A percentile compares a stretch with the other conserved stretches of the same genome.
Conservation (phyloP, 1,140 invertebrate species). For the Macrosteles quadrilineatus region DNA sequence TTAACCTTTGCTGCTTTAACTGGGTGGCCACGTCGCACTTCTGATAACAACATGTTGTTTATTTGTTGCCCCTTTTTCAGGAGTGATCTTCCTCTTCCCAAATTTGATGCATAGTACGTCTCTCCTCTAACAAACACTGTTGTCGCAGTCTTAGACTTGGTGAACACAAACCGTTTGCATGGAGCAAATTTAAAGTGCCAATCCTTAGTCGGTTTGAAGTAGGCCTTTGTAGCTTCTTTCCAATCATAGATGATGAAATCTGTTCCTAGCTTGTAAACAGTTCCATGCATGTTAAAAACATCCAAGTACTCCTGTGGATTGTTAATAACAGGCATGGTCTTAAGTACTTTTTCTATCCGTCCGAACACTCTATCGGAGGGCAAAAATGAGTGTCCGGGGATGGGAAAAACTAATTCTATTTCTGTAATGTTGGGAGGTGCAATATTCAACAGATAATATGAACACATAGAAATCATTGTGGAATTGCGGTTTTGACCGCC, state of each 20-base stretch:
- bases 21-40: background rate
- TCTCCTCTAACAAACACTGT: background rate
- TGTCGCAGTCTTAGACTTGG: background rate
- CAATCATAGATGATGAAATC: background rate
- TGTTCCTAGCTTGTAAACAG: background rate
- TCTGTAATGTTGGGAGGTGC: background rate
- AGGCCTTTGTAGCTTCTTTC: background rate
- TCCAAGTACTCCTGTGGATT: background rate
- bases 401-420: background rate
- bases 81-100: too few species aligned
- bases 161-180: conserved; percentile 9
- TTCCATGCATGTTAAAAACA: background rate
- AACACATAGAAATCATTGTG: background rate
- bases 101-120: background rate
- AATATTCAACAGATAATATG: background rate
- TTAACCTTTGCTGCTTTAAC: background rate
- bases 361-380: background rate
- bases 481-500: background rate
- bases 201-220: conserved; percentile 2
- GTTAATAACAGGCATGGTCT: background rate
- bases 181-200: background rate
- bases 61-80: background rate
- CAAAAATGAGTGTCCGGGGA: background rate
- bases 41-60: background rate
- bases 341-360: background rate